These are phyloP conservation scores for Raja brachyura DNA, from an alignment of 2,113 vertebrate species.

Conservation along the genomic window DNA sequence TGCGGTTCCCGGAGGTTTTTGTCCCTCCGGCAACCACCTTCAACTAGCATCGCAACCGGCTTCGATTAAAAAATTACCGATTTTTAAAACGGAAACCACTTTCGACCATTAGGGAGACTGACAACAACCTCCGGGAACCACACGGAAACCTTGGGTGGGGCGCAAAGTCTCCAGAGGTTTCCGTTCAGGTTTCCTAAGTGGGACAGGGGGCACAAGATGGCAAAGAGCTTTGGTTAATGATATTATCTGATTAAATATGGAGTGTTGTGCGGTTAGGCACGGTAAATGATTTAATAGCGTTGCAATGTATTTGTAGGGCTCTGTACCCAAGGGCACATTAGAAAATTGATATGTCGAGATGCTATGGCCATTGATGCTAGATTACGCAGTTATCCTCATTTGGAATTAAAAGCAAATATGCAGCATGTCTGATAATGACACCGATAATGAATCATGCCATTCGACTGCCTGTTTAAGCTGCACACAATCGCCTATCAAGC, in stretches of 20 bases:
- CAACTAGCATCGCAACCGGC: no score
- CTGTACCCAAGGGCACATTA: background rate
- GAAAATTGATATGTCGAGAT: conserved; percentile 14
- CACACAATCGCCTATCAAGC: conserved; percentile 64
- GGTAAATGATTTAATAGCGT: background rate
- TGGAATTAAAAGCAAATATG: conserved; percentile 11
- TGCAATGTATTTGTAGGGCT: background rate
- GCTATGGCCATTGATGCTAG: conserved; percentile 9
- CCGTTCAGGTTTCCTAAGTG: no score
- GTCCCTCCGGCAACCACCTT: no score
- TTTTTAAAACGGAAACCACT: no score
- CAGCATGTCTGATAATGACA: background rate
- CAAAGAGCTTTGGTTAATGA: conserved; percentile 1
- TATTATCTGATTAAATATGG: conserved; percentile 19
- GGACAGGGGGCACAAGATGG: no score
- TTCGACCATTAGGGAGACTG: no score
- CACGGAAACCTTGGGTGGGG: no score
- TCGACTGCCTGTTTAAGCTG: conserved; percentile 65
- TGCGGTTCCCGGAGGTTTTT: no score
- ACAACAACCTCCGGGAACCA: no score
- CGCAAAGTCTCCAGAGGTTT: no score
- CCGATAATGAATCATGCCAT: conserved; percentile 47
- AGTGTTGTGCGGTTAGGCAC: background rate
- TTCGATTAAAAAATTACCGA: no score
- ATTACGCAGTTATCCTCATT: conserved; percentile 13